These are phyloP conservation scores for Podarcis muralis DNA, from an alignment of 2,113 vertebrate species.

Conservation along the genomic window DNA sequence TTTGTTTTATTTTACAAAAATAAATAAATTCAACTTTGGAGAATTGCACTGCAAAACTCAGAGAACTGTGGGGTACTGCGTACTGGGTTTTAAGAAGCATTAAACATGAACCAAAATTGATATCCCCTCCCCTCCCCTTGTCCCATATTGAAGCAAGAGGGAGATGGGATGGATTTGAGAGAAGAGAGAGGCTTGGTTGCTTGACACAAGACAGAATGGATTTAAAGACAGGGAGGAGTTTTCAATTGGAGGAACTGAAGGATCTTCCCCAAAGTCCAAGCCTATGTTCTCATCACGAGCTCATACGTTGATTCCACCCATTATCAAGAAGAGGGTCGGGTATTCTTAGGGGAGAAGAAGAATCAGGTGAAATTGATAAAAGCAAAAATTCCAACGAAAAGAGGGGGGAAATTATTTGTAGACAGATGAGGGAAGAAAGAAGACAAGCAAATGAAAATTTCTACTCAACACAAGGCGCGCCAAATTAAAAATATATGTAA, in stretches of 20 bases:
- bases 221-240: not conserved
- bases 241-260: not conserved
- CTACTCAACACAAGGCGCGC: not conserved
- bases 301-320: not conserved
- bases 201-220: not conserved
- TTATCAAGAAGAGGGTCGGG: not conserved
- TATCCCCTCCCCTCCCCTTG: too few species aligned
- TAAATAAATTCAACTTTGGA: too few species aligned
- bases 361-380: not conserved
- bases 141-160: not conserved
- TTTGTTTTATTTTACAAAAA: too few species aligned
- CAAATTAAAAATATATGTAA: constrained; percentile 2
- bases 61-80: too few species aligned
- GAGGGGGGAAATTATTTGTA: not conserved
- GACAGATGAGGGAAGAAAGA: not conserved
- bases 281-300: not conserved
- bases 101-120: too few species aligned
- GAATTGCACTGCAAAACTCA: too few species aligned
- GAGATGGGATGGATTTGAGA: not conserved
- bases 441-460: constrained; percentile 22
- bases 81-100: too few species aligned
- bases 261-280: not conserved
- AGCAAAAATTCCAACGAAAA: not conserved
- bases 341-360: not conserved
- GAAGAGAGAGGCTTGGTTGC: not conserved